Evolutionary conservation across 2,797 vertebrate genomes (phyloP).

Genomic region (Sebastes aleutianus): DNA sequence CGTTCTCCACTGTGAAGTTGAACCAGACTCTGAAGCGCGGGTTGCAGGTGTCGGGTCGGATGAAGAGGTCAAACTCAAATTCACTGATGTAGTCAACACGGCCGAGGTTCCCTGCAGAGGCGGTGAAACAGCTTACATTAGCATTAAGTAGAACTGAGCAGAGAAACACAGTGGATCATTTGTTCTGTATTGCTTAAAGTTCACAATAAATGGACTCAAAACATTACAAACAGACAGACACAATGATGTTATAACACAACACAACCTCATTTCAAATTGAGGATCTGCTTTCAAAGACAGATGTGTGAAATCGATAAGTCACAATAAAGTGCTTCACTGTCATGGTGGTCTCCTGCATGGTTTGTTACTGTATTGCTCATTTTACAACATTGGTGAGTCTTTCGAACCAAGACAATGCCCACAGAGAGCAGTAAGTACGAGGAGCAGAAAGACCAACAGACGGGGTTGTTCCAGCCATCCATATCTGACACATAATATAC

Average conservation of each 20-base stretch:
- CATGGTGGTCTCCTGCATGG: background rate
- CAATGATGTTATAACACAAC: background rate
- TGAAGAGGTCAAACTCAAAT: slow-evolving; percentile 98
- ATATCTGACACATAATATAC: slow-evolving; percentile 43
- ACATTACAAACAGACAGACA: background rate
- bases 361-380: background rate
- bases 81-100: slow-evolving; percentile 93
- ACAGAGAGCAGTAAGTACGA: background rate
- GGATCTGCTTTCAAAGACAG: background rate
- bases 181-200: background rate
- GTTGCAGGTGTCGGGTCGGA: slow-evolving; percentile 97
- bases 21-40: slow-evolving; percentile 98
- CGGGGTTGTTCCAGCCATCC: slow-evolving; percentile 36
- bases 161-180: background rate
- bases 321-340: background rate
- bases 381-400: background rate
- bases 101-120: slow-evolving; percentile 91
- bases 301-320: slow-evolving; percentile 19
- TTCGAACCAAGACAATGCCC: background rate
- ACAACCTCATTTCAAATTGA: background rate
- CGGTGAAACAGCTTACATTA: slow-evolving; percentile 36
- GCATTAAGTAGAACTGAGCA: background rate
- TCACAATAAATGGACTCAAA: background rate
- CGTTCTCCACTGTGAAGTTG: slow-evolving; percentile 97
- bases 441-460: slow-evolving; percentile 31